phyloP scores from a whole-genome alignment of 1,140 invertebrate species.

The Eubasilissa regina region DNA sequence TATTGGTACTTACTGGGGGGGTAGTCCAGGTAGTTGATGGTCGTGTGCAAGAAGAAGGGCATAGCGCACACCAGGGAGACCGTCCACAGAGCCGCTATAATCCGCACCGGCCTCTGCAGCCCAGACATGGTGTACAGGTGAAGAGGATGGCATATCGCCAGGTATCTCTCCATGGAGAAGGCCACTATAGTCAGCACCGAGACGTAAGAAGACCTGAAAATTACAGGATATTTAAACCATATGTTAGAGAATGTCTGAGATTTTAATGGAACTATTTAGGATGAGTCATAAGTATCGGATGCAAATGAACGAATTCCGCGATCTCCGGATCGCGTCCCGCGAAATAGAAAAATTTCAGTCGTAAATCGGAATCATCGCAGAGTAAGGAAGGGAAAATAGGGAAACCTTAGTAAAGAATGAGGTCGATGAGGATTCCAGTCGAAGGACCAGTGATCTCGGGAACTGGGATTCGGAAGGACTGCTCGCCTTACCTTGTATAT shows the following conservation, averaged over 20 bases:
- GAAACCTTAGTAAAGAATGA: neutral
- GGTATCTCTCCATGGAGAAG: constrained; percentile 89
- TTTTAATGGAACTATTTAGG: neutral
- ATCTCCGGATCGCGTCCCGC: neutral
- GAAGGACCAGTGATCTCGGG: too few species aligned
- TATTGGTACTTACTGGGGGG: constrained; percentile 74
- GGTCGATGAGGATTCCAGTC: too few species aligned
- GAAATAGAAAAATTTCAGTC: neutral
- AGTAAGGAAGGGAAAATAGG: neutral
- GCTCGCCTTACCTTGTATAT: too few species aligned
- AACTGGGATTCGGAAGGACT: too few species aligned
- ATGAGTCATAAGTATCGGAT: neutral
- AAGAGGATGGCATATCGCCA: constrained; percentile 94
- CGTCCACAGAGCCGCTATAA: constrained; percentile 86
- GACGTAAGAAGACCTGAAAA: constrained; percentile 85
- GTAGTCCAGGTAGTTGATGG: constrained; percentile 80
- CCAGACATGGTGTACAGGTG: constrained; percentile 86
- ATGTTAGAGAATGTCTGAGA: neutral
- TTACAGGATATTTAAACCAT: neutral
- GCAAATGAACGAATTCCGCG: neutral
- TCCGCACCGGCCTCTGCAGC: constrained; percentile 84
- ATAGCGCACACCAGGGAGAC: constrained; percentile 82
- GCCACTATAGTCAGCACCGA: constrained; percentile 93
- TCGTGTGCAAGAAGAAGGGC: constrained; percentile 84
- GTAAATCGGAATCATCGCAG: neutral